phyloP scores from a whole-genome alignment of 2,888 invertebrate genomes.

The Troides helena region DNA sequence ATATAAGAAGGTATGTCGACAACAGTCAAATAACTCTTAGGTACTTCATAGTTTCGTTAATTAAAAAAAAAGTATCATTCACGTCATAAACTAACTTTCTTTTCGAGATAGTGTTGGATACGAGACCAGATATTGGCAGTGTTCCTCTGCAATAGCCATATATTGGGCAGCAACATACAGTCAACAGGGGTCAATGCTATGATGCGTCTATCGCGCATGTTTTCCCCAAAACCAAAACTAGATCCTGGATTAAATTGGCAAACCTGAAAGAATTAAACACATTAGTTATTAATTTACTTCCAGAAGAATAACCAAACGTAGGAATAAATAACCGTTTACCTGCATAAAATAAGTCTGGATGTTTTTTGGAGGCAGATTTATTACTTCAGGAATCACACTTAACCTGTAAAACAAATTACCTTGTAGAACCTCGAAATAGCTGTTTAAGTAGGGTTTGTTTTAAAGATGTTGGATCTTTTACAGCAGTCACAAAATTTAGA shows the following conservation, averaged over 20 bases:
- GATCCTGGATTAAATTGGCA: conserved; percentile 80
- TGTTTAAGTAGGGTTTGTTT: too few species aligned
- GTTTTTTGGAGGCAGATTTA: conserved; percentile 37
- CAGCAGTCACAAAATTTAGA: too few species aligned
- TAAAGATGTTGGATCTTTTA: too few species aligned
- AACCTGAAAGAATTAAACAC: conserved; percentile 60
- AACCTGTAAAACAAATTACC: conserved; percentile 44
- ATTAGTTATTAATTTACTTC: not conserved
- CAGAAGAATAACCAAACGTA: not conserved
- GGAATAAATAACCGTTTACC: conserved; percentile 39
- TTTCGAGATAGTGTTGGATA: conserved; percentile 80
- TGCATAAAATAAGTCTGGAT: conserved; percentile 68
- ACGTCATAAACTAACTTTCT: conserved; percentile 52
- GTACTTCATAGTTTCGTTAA: too few species aligned
- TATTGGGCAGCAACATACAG: conserved; percentile 85
- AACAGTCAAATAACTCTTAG: too few species aligned
- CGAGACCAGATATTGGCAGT: conserved; percentile 84
- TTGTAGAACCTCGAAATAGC: too few species aligned
- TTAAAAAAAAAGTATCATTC: not conserved
- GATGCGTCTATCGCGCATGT: conserved; percentile 83
- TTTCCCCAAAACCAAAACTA: conserved; percentile 86
- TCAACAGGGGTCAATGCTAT: conserved; percentile 82
- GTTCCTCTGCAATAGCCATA: conserved; percentile 84
- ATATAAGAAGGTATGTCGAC: too few species aligned
- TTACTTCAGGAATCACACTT: conserved; percentile 43